A percentile compares a stretch with the other conserved stretches of the same genome.
Evolutionary conservation across 2,797 vertebrate species (phyloP).

Genomic region (Acrossocheilus fasciatus): DNA sequence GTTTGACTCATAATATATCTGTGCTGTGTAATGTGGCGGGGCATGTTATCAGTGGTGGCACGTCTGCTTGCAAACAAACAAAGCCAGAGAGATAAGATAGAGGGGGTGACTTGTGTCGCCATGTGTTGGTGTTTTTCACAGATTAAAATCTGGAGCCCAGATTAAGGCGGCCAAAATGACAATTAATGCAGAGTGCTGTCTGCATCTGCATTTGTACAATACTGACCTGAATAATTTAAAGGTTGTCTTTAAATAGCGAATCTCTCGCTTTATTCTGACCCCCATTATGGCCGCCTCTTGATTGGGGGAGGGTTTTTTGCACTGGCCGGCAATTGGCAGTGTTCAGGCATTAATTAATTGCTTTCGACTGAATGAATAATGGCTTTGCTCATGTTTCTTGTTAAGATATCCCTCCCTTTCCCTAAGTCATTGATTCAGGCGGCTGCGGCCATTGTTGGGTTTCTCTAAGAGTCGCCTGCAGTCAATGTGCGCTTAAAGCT

Average conservation of each 20-base stretch:
- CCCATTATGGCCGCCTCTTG: neutral
- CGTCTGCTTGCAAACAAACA: constrained; percentile 51
- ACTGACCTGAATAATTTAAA: constrained; percentile 13
- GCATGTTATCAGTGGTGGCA: constrained; percentile 51
- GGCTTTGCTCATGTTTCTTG: constrained; percentile 54
- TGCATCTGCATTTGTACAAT: neutral
- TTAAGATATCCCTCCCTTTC: constrained; percentile 56
- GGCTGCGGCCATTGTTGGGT: constrained; percentile 53
- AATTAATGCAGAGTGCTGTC: neutral
- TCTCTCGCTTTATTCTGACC: constrained; percentile 29
- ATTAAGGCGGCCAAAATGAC: neutral
- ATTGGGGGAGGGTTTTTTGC: constrained; percentile 33
- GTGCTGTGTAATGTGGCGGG: constrained; percentile 15
- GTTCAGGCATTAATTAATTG: constrained; percentile 62
- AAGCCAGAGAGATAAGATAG: constrained; percentile 32
- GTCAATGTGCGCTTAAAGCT: constrained; percentile 31
- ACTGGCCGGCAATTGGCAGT: constrained; percentile 46
- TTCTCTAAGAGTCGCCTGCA: constrained; percentile 21
- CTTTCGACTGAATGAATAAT: constrained; percentile 60
- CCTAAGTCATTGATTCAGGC: constrained; percentile 53
- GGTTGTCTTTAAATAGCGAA: constrained; percentile 26
- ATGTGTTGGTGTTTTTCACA: constrained; percentile 26
- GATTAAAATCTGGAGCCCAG: constrained; percentile 1
- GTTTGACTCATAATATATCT: constrained; percentile 32
- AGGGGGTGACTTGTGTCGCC: constrained; percentile 30